Percentiles rank a stretch among this genome's conserved stretches.
phyloP scores from a whole-genome alignment of 2,888 invertebrate species.

The Athalia cordata region DNA sequence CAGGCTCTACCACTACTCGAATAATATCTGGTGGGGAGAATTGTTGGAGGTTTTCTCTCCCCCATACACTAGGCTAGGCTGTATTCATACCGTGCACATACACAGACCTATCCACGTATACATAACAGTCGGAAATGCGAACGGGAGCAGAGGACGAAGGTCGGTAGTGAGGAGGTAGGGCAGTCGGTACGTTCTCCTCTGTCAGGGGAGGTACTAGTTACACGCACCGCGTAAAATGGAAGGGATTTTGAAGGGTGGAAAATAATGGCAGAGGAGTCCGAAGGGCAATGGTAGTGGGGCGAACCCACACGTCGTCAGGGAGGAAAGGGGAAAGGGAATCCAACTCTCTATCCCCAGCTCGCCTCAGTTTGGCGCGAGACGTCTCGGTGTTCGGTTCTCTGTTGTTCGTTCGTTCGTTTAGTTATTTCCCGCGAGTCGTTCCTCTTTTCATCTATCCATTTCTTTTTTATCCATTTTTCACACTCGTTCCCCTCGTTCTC shows the following conservation, averaged over 20 bases:
- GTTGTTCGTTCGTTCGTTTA: background rate
- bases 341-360: slow-evolving; percentile 57
- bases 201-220: slow-evolving; percentile 21
- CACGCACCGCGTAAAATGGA: slow-evolving; percentile 37
- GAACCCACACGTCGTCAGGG: background rate
- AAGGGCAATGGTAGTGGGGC: slow-evolving; percentile 47
- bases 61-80: background rate
- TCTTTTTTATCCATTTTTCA: background rate
- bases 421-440: slow-evolving; percentile 3
- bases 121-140: slow-evolving; percentile 26
- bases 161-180: slow-evolving; percentile 15
- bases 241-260: slow-evolving; percentile 32
- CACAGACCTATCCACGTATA: background rate
- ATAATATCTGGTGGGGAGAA: too few relatives aligned
- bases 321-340: slow-evolving; percentile 42
- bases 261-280: slow-evolving; percentile 45
- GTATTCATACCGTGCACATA: background rate
- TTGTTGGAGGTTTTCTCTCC: too few relatives aligned
- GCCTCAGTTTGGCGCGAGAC: slow-evolving; percentile 60
- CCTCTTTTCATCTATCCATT: background rate
- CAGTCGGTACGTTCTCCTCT: slow-evolving; percentile 22
- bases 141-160: slow-evolving; percentile 12
- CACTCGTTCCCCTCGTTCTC: background rate
- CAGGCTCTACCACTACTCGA: too few relatives aligned
- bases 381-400: slow-evolving; percentile 50